Conservation (phyloP, 2,797 vertebrate species). For the Urocyon cinereoargenteus region DNA sequence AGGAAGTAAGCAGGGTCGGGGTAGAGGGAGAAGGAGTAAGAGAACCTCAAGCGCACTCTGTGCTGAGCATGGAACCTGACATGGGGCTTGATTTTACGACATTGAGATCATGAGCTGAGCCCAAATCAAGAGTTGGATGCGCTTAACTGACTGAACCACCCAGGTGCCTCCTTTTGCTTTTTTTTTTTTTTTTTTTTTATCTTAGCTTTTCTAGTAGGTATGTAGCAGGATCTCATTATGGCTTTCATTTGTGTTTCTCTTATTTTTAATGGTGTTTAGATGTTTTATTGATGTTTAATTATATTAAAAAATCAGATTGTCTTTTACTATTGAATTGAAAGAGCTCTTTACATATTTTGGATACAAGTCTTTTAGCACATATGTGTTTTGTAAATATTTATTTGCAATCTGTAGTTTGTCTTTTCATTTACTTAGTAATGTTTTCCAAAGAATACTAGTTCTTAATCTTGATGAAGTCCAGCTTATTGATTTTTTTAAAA, state of each 20-base stretch:
- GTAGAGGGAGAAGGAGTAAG: no score
- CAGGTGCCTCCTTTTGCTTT: no score
- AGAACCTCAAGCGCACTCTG: no score
- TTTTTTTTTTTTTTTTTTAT: no score
- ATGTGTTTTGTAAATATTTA: neutral
- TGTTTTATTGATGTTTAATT: neutral
- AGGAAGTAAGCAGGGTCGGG: no score
- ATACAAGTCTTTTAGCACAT: neutral
- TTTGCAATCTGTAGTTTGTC: neutral
- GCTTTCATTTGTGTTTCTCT: neutral
- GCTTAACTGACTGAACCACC: no score
- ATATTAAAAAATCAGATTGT: neutral
- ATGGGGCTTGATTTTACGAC: no score
- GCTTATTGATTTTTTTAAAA: neutral
- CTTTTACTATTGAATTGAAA: neutral
- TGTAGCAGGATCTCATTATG: neutral
- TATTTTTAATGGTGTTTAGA: neutral
- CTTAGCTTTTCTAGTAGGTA: neutral
- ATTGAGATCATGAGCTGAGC: no score
- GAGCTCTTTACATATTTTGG: neutral
- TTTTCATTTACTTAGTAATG: neutral
- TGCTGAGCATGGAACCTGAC: no score
- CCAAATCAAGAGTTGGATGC: no score
- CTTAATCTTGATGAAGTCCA: neutral
- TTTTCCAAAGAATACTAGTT: neutral